phyloP scores from a whole-genome alignment of 2,797 vertebrate species.

The Furcifer pardalis region DNA sequence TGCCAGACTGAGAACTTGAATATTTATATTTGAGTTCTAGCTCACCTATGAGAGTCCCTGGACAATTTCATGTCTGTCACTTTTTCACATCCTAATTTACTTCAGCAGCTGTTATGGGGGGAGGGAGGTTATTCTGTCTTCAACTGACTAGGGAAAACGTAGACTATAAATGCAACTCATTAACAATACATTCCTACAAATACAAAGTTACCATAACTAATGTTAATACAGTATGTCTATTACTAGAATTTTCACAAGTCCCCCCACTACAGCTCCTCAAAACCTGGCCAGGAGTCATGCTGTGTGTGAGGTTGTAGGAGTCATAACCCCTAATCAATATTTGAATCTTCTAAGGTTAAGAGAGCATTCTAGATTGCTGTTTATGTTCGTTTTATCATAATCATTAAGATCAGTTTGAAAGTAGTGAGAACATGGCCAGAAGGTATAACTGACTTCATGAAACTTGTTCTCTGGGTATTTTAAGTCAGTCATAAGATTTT shows the following conservation, averaged over 20 bases:
- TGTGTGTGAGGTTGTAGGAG: no score
- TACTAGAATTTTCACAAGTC: no score
- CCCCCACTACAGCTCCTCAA: no score
- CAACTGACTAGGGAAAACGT: neutral
- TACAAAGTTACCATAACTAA: no score
- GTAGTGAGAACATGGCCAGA: neutral
- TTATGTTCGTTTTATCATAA: neutral
- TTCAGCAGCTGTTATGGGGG: neutral
- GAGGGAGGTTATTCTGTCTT: neutral
- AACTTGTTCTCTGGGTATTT: neutral
- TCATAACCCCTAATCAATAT: neutral
- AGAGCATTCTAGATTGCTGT: neutral
- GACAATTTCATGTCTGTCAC: neutral
- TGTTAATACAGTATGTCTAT: no score
- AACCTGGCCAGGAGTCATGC: no score
- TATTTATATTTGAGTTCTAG: neutral
- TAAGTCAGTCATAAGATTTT: neutral
- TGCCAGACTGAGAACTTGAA: neutral
- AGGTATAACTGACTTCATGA: neutral
- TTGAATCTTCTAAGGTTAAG: neutral
- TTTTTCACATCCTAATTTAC: neutral
- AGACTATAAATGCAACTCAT: neutral
- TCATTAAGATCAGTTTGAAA: neutral
- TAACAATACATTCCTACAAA: no score
- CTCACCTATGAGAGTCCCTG: neutral